Evolutionary conservation across 1,140 invertebrate genomes (phyloP).

Genomic region (Gryllus bimaculatus): DNA sequence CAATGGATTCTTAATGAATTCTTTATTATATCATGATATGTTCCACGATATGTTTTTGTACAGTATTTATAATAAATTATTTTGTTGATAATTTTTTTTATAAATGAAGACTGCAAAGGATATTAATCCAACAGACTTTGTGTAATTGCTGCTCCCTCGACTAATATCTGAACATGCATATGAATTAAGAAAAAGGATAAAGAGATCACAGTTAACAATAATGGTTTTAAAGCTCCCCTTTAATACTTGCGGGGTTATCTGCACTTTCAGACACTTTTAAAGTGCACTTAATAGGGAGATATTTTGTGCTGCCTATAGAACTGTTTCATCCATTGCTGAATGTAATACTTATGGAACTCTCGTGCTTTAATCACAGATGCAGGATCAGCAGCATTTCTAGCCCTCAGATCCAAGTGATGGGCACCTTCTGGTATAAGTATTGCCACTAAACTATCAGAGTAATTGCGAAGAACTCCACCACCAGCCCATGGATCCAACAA

Average conservation of each 20-base stretch:
- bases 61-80: no score
- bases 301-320: not conserved
- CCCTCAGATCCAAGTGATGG: conserved; percentile 85
- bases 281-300: not conserved
- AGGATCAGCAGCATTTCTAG: conserved; percentile 59
- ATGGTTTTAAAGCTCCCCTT: not conserved
- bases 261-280: not conserved
- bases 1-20: no score
- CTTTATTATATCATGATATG: no score
- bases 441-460: conserved; percentile 55
- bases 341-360: conserved; percentile 45
- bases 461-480: conserved; percentile 70
- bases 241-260: not conserved
- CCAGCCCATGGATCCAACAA: conserved; percentile 86
- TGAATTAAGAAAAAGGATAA: no score
- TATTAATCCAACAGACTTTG: no score
- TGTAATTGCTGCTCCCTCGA: no score
- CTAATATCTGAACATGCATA: no score
- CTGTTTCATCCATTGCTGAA: conserved; percentile 10
- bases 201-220: no score
- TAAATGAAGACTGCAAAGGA: no score
- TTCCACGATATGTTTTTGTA: no score
- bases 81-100: no score
- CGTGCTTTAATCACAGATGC: conserved; percentile 56
- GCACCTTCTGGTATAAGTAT: conserved; percentile 81